phyloP scores from a whole-genome alignment of 64 coral and sea anemone genomes.

The Montipora efflorescens region DNA sequence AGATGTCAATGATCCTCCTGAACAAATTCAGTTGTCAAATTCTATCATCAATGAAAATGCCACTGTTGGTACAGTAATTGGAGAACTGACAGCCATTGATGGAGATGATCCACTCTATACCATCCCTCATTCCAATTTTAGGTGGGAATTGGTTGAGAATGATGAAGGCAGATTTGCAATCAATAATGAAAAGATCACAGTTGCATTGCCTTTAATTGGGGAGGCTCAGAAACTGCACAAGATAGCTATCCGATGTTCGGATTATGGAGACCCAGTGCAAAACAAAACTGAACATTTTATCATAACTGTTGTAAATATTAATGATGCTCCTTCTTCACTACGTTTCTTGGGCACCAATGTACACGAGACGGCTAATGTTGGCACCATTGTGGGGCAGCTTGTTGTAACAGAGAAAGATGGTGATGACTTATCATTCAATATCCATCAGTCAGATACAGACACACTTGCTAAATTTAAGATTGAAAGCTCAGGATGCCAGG shows the following conservation, averaged over 20 bases:
- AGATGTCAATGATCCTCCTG: conserved; percentile 89
- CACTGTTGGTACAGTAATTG: conserved; percentile 60
- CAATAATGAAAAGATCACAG: conserved; percentile 51
- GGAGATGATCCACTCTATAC: conserved; percentile 74
- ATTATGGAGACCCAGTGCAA: conserved; percentile 71
- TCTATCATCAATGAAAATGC: conserved; percentile 67
- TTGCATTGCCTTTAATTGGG: conserved; percentile 57
- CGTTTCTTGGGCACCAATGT: conserved; percentile 50
- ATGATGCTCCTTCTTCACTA: conserved; percentile 73
- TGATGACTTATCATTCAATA: conserved; percentile 74
- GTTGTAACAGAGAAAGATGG: conserved; percentile 81
- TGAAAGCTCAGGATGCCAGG: neutral
- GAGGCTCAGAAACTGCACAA: conserved; percentile 66
- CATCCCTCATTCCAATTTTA: conserved; percentile 55
- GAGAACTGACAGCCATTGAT: conserved; percentile 77
- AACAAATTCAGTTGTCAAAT: conserved; percentile 59
- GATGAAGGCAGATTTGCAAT: conserved; percentile 62
- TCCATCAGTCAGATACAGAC: conserved; percentile 57
- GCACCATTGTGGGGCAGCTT: conserved; percentile 66
- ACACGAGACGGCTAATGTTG: conserved; percentile 57
- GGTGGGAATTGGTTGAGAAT: conserved; percentile 54
- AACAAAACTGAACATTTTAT: conserved; percentile 45
- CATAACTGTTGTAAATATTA: conserved; percentile 70
- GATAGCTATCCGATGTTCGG: conserved; percentile 67
- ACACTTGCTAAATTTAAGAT: conserved; percentile 74